A percentile compares a stretch with the other conserved stretches of the same genome.
Conservation (phyloP, 2,797 vertebrate genomes). For the Myripristis jacobus region DNA sequence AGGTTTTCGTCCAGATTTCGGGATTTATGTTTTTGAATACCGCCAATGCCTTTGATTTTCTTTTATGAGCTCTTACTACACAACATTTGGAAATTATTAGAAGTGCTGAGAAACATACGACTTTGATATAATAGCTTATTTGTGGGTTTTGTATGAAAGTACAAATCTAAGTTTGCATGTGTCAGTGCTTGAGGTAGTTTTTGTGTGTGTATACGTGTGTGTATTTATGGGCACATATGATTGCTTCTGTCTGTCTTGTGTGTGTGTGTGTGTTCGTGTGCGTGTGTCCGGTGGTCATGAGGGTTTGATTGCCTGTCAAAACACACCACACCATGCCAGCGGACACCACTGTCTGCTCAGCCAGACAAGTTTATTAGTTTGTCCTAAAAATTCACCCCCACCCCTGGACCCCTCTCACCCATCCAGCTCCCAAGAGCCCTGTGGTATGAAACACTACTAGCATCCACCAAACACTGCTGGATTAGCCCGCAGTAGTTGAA, state of each 20-base stretch:
- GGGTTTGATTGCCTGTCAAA: slow-evolving; percentile 73
- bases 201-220: slow-evolving; percentile 15
- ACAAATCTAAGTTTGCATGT: not conserved
- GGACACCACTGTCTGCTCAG: slow-evolving; percentile 75
- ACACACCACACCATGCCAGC: slow-evolving; percentile 63
- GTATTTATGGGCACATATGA: not conserved
- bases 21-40: slow-evolving; percentile 32
- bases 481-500: slow-evolving; percentile 34
- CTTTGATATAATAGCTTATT: not conserved
- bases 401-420: slow-evolving; percentile 56
- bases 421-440: slow-evolving; percentile 63
- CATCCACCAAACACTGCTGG: slow-evolving; percentile 49
- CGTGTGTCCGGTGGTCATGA: slow-evolving; percentile 20
- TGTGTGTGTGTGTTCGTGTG: slow-evolving; percentile 26
- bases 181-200: not conserved
- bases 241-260: slow-evolving; percentile 26
- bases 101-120: slow-evolving; percentile 4
- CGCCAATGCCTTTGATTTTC: slow-evolving; percentile 11
- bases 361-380: slow-evolving; percentile 84
- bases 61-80: not conserved
- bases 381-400: slow-evolving; percentile 72
- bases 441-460: slow-evolving; percentile 72
- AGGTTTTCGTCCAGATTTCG: slow-evolving; percentile 7
- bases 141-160: not conserved
- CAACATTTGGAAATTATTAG: not conserved